Conservation (phyloP, 2,113 vertebrate species). For the Pleuronectes platessa region DNA sequence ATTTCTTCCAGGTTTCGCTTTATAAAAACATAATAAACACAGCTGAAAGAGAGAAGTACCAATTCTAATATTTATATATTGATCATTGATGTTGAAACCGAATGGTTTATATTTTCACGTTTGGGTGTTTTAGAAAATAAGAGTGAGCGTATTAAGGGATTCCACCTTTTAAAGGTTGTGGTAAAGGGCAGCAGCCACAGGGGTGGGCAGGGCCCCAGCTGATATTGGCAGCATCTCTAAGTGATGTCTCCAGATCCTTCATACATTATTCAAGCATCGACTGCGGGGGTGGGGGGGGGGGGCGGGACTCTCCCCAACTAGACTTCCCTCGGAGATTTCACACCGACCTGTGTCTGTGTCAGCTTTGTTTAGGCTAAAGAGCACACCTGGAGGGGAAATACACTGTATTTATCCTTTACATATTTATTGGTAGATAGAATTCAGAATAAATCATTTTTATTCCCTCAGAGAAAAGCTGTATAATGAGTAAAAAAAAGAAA, state of each 20-base stretch:
- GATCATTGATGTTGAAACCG: constrained; percentile 1
- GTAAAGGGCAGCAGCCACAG: constrained; percentile 75
- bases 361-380: constrained; percentile 61
- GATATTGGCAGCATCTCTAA: constrained; percentile 81
- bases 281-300: constrained; percentile 24
- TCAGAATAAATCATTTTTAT: constrained; percentile 24
- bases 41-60: background rate
- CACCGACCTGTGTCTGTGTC: constrained; percentile 58
- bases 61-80: background rate
- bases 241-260: constrained; percentile 77
- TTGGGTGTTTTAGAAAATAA: constrained; percentile 61
- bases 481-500: background rate
- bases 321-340: constrained; percentile 69
- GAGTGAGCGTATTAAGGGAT: constrained; percentile 57
- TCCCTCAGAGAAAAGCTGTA: constrained; percentile 17
- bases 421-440: constrained; percentile 45
- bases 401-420: constrained; percentile 45
- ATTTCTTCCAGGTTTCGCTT: background rate
- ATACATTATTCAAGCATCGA: constrained; percentile 80
- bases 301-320: constrained; percentile 47
- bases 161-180: constrained; percentile 76
- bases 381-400: constrained; percentile 51
- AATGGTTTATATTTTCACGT: constrained; percentile 36
- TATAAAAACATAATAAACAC: background rate
- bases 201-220: constrained; percentile 66